Evolutionary conservation across 2,797 vertebrate species (phyloP).

Genomic region (Cheirogaleus major): DNA sequence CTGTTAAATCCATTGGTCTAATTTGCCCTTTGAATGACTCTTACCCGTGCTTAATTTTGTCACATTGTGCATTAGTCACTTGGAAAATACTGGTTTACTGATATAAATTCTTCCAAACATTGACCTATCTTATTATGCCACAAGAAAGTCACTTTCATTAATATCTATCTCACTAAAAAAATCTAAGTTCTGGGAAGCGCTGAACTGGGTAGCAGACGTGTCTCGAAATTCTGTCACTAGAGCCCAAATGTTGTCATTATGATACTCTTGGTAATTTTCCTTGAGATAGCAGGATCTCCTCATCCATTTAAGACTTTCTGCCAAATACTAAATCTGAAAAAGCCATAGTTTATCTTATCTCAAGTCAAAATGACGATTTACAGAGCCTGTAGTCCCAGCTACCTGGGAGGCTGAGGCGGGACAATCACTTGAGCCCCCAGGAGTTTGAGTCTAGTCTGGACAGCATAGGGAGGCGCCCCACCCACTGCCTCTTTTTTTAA

Average conservation of each 20-base stretch:
- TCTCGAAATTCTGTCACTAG: too few relatives aligned
- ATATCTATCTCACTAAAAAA: background rate
- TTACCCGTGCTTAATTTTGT: background rate
- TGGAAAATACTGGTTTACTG: background rate
- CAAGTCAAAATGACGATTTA: background rate
- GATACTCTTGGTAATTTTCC: background rate
- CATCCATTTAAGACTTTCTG: background rate
- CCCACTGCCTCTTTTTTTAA: too few relatives aligned
- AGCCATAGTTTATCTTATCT: background rate
- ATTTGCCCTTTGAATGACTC: background rate
- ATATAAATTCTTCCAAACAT: background rate
- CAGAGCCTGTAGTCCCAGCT: too few relatives aligned
- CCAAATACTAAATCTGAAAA: background rate
- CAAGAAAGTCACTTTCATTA: background rate
- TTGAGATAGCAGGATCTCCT: background rate
- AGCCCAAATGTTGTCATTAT: too few relatives aligned
- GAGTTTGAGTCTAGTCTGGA: too few relatives aligned
- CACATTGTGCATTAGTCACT: fast-evolving
- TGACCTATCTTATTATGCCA: background rate
- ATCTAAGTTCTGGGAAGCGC: background rate
- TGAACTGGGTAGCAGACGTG: too few relatives aligned
- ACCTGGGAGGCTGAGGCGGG: too few relatives aligned
- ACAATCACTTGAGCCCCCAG: too few relatives aligned
- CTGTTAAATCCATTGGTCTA: background rate
- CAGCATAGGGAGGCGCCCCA: too few relatives aligned